Conservation (phyloP, 2,113 vertebrate species). For the Protobothrops mucrosquamatus region DNA sequence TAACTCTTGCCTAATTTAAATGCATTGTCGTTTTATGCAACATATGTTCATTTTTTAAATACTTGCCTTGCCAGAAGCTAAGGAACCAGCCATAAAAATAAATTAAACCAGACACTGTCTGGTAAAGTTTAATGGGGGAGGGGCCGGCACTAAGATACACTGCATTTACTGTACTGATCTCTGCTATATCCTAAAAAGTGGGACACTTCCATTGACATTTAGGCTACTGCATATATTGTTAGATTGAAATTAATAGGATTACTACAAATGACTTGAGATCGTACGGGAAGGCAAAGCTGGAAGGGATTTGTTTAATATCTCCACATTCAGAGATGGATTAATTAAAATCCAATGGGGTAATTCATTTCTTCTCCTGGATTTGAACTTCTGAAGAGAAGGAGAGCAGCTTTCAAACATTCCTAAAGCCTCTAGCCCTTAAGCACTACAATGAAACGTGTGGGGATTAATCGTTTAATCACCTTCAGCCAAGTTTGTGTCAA, state of each 20-base stretch:
- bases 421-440: neutral
- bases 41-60: constrained; percentile 72
- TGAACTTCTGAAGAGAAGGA: neutral
- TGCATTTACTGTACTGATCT: constrained; percentile 36
- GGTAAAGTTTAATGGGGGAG: constrained; percentile 58
- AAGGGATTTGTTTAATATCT: constrained; percentile 24
- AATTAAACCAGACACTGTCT: constrained; percentile 70
- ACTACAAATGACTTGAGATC: constrained; percentile 29
- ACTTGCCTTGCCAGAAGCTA: constrained; percentile 70
- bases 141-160: constrained; percentile 54
- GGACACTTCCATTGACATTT: constrained; percentile 36
- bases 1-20: constrained; percentile 63
- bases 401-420: neutral
- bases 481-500: neutral
- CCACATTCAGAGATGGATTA: neutral
- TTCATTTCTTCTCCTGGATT: neutral
- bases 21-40: constrained; percentile 71
- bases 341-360: constrained; percentile 15
- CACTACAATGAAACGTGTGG: neutral
- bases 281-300: constrained; percentile 26
- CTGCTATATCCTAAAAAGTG: constrained; percentile 31
- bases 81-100: constrained; percentile 63
- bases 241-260: constrained; percentile 45
- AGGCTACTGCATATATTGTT: constrained; percentile 8
- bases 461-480: neutral